Percentiles rank a stretch among this genome's conserved stretches.
These are phyloP conservation scores for Torymus texanus DNA, from an alignment of 2,888 invertebrate species.

Conservation along the genomic window DNA sequence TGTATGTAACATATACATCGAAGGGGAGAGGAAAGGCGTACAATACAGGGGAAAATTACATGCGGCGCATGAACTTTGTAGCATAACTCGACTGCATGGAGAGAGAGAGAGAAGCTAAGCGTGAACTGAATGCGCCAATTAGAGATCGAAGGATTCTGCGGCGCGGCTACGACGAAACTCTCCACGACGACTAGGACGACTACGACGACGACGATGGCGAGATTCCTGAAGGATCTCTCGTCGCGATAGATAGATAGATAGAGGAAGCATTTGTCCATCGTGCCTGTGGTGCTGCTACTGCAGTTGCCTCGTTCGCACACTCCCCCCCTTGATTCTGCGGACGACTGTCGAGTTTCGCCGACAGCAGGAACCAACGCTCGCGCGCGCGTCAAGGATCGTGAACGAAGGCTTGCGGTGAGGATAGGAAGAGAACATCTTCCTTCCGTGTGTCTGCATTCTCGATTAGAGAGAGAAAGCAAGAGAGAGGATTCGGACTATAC, in stretches of 20 bases:
- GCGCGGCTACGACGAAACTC: slow-evolving; percentile 29
- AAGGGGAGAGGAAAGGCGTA: neutral
- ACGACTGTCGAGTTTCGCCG: slow-evolving; percentile 58
- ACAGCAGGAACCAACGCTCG: slow-evolving; percentile 46
- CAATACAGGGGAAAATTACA: slow-evolving; percentile 47
- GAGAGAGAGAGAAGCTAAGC: slow-evolving; percentile 46
- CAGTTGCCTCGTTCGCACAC: slow-evolving; percentile 62
- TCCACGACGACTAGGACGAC: neutral
- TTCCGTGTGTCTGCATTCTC: slow-evolving; percentile 48
- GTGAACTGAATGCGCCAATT: slow-evolving; percentile 71
- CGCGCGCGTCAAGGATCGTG: slow-evolving; percentile 49
- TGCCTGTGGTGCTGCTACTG: slow-evolving; percentile 62
- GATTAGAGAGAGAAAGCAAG: slow-evolving; percentile 16
- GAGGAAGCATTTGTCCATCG: slow-evolving; percentile 70
- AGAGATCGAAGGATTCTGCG: slow-evolving; percentile 72
- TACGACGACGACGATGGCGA: slow-evolving; percentile 58
- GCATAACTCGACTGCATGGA: slow-evolving; percentile 41
- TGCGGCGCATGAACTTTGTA: slow-evolving; percentile 48
- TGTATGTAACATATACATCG: neutral
- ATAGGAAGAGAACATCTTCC: slow-evolving; percentile 48
- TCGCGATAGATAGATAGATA: neutral
- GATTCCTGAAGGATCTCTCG: slow-evolving; percentile 69
- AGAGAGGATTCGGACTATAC: slow-evolving; percentile 16
- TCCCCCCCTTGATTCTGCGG: slow-evolving; percentile 64
- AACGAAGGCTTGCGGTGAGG: slow-evolving; percentile 49